Evolutionary conservation across 2,113 vertebrate species (phyloP), one percentile per base, ranked within the genome.

Genomic region (Plectropomus leopardus): DNA sequence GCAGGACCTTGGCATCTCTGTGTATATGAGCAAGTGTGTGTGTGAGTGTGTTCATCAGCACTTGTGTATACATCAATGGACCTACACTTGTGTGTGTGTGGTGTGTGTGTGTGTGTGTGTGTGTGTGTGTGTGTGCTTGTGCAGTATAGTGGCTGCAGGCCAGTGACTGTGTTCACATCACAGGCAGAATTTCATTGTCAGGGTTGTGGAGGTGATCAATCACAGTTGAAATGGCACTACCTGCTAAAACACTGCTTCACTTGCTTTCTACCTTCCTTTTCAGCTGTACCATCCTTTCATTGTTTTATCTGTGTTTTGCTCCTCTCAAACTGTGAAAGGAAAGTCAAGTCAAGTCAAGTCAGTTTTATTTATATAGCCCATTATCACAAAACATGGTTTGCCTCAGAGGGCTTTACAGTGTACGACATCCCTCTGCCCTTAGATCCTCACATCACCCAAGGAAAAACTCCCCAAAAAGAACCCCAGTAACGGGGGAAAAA

Each of bases 1-100:
- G 87, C 88, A 85, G 73, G 82, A 86, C 85, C 82, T 83, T 76
- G 88, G 90, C 82, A 88, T 30, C 61, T 64, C 9, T 30, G 28
- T 50, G 32, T 44, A 30, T 67, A 64, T n/a, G 53, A 34, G 36
- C 14, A 17, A 24, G 65, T 21, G 47, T 72, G 72, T 70, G 75
- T 63, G 76, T 59, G 32, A 32, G 79, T 26, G 69, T 47, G 58
- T 17, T 73, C 34, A 34, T 40, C 57, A 23, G 58, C 78, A 73
- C 40, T 28, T 80, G 55, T 11, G 70, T 68, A 57, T 78, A 58
- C 3, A n/a, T 68, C n/a, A 8, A 57, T 24, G 71, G 57, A 66
- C 59, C 11, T 67, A 63, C 67, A 74, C 40, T 42, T 69, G 21
- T 66, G 58, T 30, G 21, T 45, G 69, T 44, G 66, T 53, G 34